Conservation (phyloP, 2,797 vertebrate genomes). For the Mallotus villosus region DNA sequence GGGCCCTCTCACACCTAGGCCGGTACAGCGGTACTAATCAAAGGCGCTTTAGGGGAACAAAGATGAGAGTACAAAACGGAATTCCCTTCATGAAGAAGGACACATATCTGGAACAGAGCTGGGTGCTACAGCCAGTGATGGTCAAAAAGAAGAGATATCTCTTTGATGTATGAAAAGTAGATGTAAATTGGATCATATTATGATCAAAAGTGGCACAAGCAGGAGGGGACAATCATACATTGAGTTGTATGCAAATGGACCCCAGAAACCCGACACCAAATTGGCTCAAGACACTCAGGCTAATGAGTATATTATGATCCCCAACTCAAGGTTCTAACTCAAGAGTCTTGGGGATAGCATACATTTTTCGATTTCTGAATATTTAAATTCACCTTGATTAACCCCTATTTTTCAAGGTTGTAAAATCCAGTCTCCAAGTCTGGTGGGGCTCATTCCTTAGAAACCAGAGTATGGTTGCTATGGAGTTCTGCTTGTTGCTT, state of each 20-base stretch:
- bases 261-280: slow-evolving; percentile 68
- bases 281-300: slow-evolving; percentile 66
- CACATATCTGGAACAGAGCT: slow-evolving; percentile 49
- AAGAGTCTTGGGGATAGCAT: slow-evolving; percentile 61
- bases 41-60: slow-evolving; percentile 69
- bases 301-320: slow-evolving; percentile 76
- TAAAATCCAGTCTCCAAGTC: slow-evolving; percentile 56
- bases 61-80: slow-evolving; percentile 58
- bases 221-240: slow-evolving; percentile 73
- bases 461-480: slow-evolving; percentile 40
- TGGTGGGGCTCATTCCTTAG: slow-evolving; percentile 39
- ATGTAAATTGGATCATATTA: slow-evolving; percentile 73
- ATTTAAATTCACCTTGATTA: slow-evolving; percentile 76
- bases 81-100: slow-evolving; percentile 55
- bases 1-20: slow-evolving; percentile 56
- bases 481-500: slow-evolving; percentile 34
- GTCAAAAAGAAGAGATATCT: slow-evolving; percentile 6
- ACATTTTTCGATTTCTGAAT: slow-evolving; percentile 62
- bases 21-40: slow-evolving; percentile 68
- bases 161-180: slow-evolving; percentile 68
- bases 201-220: slow-evolving; percentile 67
- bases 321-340: slow-evolving; percentile 59
- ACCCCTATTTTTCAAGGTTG: slow-evolving; percentile 60
- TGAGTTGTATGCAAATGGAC: slow-evolving; percentile 77
- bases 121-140: not conserved